Conservation (phyloP, 2,797 vertebrate species). For the Microctenopoma stevenorrisi region DNA sequence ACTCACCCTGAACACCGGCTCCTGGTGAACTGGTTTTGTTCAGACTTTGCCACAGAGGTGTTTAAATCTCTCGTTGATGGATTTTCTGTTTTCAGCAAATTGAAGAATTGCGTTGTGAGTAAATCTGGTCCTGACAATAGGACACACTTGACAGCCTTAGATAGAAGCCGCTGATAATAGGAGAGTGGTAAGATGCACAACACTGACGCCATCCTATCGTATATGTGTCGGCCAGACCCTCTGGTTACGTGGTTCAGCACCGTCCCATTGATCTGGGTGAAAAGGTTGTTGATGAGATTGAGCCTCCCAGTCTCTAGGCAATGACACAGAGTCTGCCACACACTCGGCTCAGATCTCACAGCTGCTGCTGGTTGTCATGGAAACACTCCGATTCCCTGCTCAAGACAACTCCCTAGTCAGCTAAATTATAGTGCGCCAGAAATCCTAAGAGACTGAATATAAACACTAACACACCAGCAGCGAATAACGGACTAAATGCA, state of each 20-base stretch:
- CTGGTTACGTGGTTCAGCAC: slow-evolving; percentile 54
- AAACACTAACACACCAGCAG: slow-evolving; percentile 44
- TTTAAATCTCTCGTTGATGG: not conserved
- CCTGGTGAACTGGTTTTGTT: slow-evolving; percentile 36
- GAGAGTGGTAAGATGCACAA: slow-evolving; percentile 25
- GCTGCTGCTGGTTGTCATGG: slow-evolving; percentile 81
- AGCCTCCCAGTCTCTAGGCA: slow-evolving; percentile 65
- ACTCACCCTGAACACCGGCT: slow-evolving; percentile 44
- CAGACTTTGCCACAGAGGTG: slow-evolving; percentile 22
- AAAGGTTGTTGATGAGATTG: slow-evolving; percentile 79
- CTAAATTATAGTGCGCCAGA: slow-evolving; percentile 71
- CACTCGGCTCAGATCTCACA: slow-evolving; percentile 70
- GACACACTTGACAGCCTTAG: not conserved
- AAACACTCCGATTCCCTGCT: slow-evolving; percentile 77
- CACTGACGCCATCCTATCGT: not conserved
- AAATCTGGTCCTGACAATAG: not conserved
- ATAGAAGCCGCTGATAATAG: not conserved
- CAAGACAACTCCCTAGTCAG: slow-evolving; percentile 69
- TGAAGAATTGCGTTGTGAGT: not conserved
- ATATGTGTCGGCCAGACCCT: slow-evolving; percentile 42
- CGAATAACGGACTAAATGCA: slow-evolving; percentile 24
- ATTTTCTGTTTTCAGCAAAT: not conserved
- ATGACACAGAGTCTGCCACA: slow-evolving; percentile 74
- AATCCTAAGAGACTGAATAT: slow-evolving; percentile 45
- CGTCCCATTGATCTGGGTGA: slow-evolving; percentile 81